These are phyloP conservation scores for Drosophila picticornis DNA, from an alignment of 2,888 invertebrate species.

Conservation along the genomic window DNA sequence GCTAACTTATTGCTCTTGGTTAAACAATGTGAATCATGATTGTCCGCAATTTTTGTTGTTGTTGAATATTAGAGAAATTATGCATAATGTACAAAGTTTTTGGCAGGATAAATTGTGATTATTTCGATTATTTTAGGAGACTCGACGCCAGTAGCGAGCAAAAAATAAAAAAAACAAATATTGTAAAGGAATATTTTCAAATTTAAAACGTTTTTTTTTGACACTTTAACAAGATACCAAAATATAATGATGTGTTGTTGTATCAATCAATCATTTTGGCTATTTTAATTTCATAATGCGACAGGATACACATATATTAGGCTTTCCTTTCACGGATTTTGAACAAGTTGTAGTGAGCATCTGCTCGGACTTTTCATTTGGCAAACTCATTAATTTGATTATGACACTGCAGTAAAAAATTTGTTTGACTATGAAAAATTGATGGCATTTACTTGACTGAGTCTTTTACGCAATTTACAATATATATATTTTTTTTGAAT, in stretches of 20 bases:
- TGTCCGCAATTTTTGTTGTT: constrained; percentile 8
- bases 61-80: not conserved
- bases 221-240: not conserved
- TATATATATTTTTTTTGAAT: constrained; percentile 18
- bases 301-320: constrained; percentile 9
- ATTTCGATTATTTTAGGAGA: not conserved
- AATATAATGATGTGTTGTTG: not conserved
- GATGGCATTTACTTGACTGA: constrained; percentile 47
- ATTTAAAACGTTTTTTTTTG: not conserved
- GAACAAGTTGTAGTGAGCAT: not conserved
- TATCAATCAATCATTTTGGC: constrained; percentile 40
- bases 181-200: not conserved
- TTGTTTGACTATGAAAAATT: constrained; percentile 61
- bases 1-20: not conserved
- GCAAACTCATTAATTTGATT: constrained; percentile 68
- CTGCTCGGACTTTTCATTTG: constrained; percentile 28
- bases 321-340: not conserved
- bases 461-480: constrained; percentile 28
- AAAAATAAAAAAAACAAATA: not conserved
- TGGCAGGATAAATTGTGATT: not conserved
- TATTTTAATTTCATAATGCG: constrained; percentile 30
- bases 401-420: constrained; percentile 66
- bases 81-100: constrained; percentile 9
- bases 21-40: constrained; percentile 21
- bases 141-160: not conserved